Evolutionary conservation across 2,888 invertebrate species (phyloP).

Genomic region (Lithophane leautieri): DNA sequence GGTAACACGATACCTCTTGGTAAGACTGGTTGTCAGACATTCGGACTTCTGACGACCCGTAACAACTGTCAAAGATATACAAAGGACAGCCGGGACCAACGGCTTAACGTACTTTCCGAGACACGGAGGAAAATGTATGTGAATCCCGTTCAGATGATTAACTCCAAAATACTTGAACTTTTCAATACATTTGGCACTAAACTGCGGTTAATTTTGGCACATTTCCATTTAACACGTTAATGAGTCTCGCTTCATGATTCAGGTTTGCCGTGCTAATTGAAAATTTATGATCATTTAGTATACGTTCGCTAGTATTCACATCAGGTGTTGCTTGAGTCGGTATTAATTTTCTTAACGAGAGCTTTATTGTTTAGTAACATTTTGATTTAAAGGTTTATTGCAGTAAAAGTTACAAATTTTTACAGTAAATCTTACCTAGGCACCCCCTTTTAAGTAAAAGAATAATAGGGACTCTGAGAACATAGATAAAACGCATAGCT

Average conservation of each 20-base stretch:
- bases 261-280: slow-evolving; percentile 23
- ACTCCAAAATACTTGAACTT: not conserved
- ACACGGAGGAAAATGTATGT: too few relatives aligned
- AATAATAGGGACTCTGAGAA: not conserved
- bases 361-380: not conserved
- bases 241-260: slow-evolving; percentile 13
- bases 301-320: not conserved
- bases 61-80: too few relatives aligned
- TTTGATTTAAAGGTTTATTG: too few relatives aligned
- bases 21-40: too few relatives aligned
- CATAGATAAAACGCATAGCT: not conserved
- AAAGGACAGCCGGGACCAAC: too few relatives aligned
- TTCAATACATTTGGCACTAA: not conserved
- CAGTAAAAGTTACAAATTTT: too few relatives aligned
- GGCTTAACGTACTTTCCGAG: too few relatives aligned
- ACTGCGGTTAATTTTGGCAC: slow-evolving; percentile 17
- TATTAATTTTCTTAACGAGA: not conserved
- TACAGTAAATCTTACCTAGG: too few relatives aligned
- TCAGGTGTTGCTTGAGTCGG: not conserved
- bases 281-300: slow-evolving; percentile 23
- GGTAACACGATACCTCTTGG: too few relatives aligned
- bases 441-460: too few relatives aligned
- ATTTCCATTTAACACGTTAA: slow-evolving; percentile 26
- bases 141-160: not conserved
- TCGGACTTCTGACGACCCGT: too few relatives aligned